Conservation (phyloP, 2,888 invertebrate genomes). For the Amphipoea oculea region DNA sequence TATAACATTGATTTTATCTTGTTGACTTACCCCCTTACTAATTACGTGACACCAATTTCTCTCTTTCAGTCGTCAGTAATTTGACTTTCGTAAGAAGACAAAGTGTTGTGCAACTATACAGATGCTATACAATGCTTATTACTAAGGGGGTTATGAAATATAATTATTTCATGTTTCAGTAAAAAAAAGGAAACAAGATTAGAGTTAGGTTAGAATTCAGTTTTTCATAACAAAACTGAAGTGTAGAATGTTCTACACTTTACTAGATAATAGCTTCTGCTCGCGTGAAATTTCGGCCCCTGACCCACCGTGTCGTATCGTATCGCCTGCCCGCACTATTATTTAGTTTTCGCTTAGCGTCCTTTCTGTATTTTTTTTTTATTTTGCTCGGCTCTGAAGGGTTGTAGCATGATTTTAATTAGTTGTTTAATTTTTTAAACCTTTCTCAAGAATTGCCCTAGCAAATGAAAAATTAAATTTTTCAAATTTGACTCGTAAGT, state of each 20-base stretch:
- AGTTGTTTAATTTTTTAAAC: too few species aligned
- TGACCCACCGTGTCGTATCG: not conserved
- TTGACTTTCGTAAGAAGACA: too few species aligned
- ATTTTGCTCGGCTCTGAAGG: not conserved
- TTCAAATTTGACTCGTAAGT: not conserved
- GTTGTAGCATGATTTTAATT: not conserved
- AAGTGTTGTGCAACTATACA: too few species aligned
- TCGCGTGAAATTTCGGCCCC: not conserved
- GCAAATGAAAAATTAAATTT: not conserved
- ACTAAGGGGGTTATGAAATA: not conserved
- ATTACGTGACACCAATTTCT: too few species aligned
- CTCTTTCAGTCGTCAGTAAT: too few species aligned
- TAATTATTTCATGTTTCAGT: not conserved
- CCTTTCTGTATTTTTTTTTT: not conserved
- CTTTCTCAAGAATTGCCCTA: not conserved
- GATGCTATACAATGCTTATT: too few species aligned
- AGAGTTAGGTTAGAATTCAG: slow-evolving; percentile 3
- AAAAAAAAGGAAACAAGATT: not conserved
- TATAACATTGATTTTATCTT: slow-evolving; percentile 2
- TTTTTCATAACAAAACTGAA: not conserved
- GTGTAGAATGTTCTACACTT: not conserved
- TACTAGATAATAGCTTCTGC: not conserved
- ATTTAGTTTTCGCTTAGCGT: not conserved
- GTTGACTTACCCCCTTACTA: too few species aligned
- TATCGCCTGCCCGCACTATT: not conserved